Evolutionary conservation across 2,888 invertebrate species (phyloP).

Genomic region (Cerastoderma edule): DNA sequence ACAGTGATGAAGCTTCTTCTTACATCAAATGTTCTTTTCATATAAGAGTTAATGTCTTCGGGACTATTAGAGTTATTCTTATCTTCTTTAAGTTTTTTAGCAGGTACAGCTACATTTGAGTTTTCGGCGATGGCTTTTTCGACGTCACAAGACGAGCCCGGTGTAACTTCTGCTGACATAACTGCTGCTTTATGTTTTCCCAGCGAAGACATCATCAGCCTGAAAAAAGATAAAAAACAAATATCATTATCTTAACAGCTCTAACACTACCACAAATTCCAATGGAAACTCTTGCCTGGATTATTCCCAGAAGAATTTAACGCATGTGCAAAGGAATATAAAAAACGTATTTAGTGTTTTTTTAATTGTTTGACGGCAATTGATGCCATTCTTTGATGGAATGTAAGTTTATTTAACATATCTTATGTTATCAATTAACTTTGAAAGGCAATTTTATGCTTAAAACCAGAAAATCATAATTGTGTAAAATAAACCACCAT

Average conservation of each 20-base stretch:
- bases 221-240: not conserved
- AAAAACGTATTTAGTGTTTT: too few relatives aligned
- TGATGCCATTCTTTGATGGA: too few relatives aligned
- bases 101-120: conserved; percentile 51
- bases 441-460: too few relatives aligned
- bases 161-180: conserved; percentile 76
- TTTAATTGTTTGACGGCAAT: too few relatives aligned
- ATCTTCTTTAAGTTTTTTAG: conserved; percentile 56
- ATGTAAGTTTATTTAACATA: too few relatives aligned
- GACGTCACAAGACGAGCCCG: conserved; percentile 69
- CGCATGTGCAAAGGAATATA: too few relatives aligned
- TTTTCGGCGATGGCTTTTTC: conserved; percentile 61
- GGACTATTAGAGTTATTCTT: conserved; percentile 59
- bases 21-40: conserved; percentile 78
- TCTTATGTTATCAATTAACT: too few relatives aligned
- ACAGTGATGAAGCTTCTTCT: conserved; percentile 75
- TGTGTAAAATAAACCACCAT: too few relatives aligned
- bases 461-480: too few relatives aligned
- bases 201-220: conserved; percentile 64
- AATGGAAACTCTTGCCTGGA: too few relatives aligned
- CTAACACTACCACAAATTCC: too few relatives aligned
- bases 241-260: not conserved
- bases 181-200: conserved; percentile 72
- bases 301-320: too few relatives aligned
- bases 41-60: conserved; percentile 73